Evolutionary conservation across 2,113 vertebrate species (phyloP).

Genomic region (Aspidoscelis tigris): DNA sequence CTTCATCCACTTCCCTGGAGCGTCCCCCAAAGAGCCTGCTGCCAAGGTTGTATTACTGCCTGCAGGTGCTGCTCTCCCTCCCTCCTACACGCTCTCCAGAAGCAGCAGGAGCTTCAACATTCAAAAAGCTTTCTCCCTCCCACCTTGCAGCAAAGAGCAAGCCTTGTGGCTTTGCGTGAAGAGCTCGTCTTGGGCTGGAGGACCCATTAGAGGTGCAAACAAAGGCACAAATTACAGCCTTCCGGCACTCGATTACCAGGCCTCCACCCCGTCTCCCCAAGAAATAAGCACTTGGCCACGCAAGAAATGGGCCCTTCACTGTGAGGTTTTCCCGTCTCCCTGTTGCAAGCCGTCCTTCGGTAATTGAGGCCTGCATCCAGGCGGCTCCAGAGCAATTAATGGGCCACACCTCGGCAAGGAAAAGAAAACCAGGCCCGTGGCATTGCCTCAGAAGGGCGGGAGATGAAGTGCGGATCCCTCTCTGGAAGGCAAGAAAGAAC

Average conservation of each 20-base stretch:
- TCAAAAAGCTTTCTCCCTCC: constrained; percentile 1
- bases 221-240: constrained; percentile 25
- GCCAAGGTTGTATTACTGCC: neutral
- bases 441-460: neutral
- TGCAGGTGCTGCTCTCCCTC: neutral
- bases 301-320: neutral
- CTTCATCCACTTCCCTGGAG: neutral
- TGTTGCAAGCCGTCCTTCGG: neutral
- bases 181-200: neutral
- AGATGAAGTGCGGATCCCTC: too few relatives aligned
- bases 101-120: neutral
- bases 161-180: constrained; percentile 4
- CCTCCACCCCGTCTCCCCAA: constrained; percentile 5
- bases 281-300: neutral
- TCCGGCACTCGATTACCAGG: neutral
- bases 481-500: too few relatives aligned
- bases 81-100: neutral
- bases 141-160: neutral
- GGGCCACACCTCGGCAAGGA: neutral
- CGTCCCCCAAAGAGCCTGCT: neutral
- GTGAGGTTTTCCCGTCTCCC: neutral
- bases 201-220: neutral
- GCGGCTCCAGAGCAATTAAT: constrained; percentile 15
- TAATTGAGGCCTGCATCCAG: constrained; percentile 5
- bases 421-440: neutral